Conservation (phyloP, 2,888 invertebrate species). For the Meteorus colon region DNA sequence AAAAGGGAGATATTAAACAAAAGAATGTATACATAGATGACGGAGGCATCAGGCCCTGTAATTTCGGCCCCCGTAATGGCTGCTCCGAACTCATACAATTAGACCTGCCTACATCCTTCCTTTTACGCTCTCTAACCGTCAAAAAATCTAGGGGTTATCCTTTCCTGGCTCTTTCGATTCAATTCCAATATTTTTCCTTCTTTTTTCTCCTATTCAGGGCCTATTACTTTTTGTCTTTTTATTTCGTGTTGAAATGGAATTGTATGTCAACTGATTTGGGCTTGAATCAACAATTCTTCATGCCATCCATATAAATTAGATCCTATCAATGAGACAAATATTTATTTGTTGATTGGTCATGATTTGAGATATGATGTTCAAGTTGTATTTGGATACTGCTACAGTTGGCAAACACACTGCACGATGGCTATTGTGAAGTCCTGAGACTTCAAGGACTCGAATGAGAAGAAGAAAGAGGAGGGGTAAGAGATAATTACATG, state of each 20-base stretch:
- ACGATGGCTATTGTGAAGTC: constrained; percentile 14
- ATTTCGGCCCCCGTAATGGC: constrained; percentile 68
- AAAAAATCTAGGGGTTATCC: constrained; percentile 22
- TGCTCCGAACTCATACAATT: constrained; percentile 65
- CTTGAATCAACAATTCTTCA: background rate
- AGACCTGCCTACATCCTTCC: constrained; percentile 66
- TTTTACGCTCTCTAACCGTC: constrained; percentile 53
- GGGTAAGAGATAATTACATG: constrained; percentile 24
- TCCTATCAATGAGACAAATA: background rate
- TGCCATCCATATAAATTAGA: background rate
- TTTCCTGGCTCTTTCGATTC: constrained; percentile 50
- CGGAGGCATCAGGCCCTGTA: constrained; percentile 65
- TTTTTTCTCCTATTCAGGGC: background rate
- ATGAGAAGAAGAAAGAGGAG: background rate
- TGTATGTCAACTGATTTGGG: background rate
- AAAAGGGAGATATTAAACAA: constrained; percentile 9
- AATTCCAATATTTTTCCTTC: background rate
- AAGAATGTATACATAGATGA: constrained; percentile 37
- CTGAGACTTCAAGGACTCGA: constrained; percentile 26
- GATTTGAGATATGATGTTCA: background rate
- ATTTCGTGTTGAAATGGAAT: background rate
- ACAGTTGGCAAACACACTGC: constrained; percentile 21
- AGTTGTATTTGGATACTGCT: background rate
- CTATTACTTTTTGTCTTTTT: background rate
- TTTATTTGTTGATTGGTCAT: background rate